phyloP scores from a whole-genome alignment of 2,113 vertebrate genomes.

The Alethe diademata region DNA sequence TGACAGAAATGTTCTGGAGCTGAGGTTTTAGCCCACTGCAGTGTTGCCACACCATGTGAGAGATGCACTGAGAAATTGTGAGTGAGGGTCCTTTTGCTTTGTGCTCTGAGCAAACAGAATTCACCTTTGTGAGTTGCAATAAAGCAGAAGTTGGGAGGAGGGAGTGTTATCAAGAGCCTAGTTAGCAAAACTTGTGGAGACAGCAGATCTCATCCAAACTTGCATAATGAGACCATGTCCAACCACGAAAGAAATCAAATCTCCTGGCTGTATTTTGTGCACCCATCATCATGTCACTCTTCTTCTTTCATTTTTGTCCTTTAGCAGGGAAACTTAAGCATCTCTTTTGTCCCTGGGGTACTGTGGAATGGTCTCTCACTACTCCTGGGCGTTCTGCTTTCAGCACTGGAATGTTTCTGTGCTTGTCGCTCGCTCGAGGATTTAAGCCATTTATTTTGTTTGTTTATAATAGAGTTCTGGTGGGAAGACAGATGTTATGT shows the following conservation, averaged over 20 bases:
- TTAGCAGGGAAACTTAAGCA: neutral
- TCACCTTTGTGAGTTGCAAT: neutral
- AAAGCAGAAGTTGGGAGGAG: neutral
- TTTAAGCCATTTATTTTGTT: conserved; percentile 60
- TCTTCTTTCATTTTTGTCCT: neutral
- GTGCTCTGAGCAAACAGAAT: neutral
- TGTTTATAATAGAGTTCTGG: conserved; percentile 58
- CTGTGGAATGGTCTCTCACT: neutral
- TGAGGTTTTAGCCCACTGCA: neutral
- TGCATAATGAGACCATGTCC: neutral
- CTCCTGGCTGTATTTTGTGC: neutral
- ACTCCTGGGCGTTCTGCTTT: neutral
- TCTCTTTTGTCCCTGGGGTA: neutral
- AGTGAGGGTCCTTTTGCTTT: neutral
- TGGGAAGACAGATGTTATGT: conserved; percentile 63
- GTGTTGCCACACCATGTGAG: rapidly evolving
- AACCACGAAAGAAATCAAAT: neutral
- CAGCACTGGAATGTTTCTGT: conserved; percentile 52
- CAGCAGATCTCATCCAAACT: neutral
- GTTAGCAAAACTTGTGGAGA: neutral
- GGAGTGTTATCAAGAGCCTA: neutral
- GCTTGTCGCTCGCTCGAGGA: conserved; percentile 10
- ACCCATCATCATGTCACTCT: neutral
- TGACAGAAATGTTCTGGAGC: neutral
- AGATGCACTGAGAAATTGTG: rapidly evolving